Percentiles rank a stretch among this genome's conserved stretches.
phyloP scores from a whole-genome alignment of 2,113 vertebrate species.

The Sakesphorus luctuosus region DNA sequence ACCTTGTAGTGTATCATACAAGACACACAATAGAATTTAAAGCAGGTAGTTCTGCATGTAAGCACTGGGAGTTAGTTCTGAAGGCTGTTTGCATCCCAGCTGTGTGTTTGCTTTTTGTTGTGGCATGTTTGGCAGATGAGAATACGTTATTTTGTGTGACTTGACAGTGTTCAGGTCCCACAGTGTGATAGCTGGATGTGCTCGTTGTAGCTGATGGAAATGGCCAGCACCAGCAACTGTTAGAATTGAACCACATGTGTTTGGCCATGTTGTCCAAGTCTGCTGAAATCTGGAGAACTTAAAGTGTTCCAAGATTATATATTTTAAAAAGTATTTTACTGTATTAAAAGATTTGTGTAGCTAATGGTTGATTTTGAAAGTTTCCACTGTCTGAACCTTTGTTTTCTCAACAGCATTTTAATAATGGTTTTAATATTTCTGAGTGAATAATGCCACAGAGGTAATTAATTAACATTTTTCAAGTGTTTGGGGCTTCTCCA shows the following conservation, averaged over 20 bases:
- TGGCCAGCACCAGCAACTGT: accelerated
- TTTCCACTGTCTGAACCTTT: not conserved
- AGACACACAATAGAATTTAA: not conserved
- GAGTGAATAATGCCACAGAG: not conserved
- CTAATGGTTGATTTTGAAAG: not conserved
- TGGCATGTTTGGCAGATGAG: not conserved
- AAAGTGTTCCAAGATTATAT: not conserved
- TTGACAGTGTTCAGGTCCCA: not conserved
- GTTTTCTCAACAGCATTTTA: not conserved
- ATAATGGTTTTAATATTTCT: not conserved
- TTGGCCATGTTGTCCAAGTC: not conserved
- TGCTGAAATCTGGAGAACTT: not conserved
- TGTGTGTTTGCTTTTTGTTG: not conserved
- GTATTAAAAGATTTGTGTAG: not conserved
- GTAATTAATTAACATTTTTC: not conserved
- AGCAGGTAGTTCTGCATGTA: not conserved
- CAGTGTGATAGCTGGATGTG: not conserved
- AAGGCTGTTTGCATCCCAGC: not conserved
- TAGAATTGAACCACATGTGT: accelerated
- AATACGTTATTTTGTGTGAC: not conserved
- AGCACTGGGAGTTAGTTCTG: not conserved
- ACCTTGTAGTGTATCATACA: accelerated
- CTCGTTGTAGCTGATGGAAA: not conserved
- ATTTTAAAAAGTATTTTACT: not conserved
- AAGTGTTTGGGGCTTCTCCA: not conserved